These are phyloP conservation scores for Cebidichthys violaceus DNA, from an alignment of 2,113 vertebrate genomes.

Conservation along the genomic window DNA sequence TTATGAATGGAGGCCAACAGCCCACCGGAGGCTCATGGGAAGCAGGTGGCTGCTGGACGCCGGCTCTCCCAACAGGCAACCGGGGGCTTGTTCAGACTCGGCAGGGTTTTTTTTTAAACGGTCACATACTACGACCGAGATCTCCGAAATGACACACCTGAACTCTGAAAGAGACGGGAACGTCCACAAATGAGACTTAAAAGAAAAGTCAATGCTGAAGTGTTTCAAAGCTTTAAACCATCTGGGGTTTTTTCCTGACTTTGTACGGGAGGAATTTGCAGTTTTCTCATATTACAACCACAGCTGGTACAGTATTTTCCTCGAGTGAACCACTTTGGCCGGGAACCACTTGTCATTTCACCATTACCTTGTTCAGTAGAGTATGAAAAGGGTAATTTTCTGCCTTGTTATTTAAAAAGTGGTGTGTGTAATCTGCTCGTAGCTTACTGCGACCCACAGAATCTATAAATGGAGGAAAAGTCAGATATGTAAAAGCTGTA, in stretches of 20 bases:
- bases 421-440: slow-evolving; percentile 33
- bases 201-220: neutral
- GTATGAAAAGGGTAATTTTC: slow-evolving; percentile 59
- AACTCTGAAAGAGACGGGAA: slow-evolving; percentile 9
- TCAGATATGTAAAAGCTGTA: slow-evolving; percentile 28
- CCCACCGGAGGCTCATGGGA: slow-evolving; percentile 65
- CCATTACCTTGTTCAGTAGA: slow-evolving; percentile 50
- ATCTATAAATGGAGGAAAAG: slow-evolving; percentile 5
- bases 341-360: slow-evolving; percentile 47
- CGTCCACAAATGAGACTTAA: slow-evolving; percentile 21
- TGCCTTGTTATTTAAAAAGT: slow-evolving; percentile 61
- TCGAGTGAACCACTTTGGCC: slow-evolving; percentile 26
- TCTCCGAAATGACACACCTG: slow-evolving; percentile 22
- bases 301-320: slow-evolving; percentile 30
- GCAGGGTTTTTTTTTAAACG: slow-evolving; percentile 21
- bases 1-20: slow-evolving; percentile 67
- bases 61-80: slow-evolving; percentile 34
- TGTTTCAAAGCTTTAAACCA: slow-evolving; percentile 7
- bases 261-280: neutral
- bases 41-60: slow-evolving; percentile 70
- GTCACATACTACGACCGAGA: neutral
- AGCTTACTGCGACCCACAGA: slow-evolving; percentile 17
- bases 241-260: neutral
- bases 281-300: slow-evolving; percentile 13
- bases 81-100: slow-evolving; percentile 47